Conservation (phyloP, 2,113 vertebrate genomes). For the Cryptomyrus ogoouensis region DNA sequence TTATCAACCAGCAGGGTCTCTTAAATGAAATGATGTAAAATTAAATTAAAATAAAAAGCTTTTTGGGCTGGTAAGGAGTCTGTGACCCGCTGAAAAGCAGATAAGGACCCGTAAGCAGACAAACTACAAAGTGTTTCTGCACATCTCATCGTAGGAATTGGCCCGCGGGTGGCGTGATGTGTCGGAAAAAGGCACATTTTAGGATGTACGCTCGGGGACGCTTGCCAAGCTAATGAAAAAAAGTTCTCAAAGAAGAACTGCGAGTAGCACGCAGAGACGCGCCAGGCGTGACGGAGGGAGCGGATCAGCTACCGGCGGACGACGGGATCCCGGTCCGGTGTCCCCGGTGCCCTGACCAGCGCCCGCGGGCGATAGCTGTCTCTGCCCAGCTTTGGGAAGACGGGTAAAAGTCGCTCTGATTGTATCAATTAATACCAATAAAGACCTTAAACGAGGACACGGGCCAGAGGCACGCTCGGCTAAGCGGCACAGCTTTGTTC, state of each 20-base stretch:
- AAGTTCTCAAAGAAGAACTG: background rate
- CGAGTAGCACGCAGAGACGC: background rate
- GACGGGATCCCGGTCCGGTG: background rate
- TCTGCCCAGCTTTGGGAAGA: background rate
- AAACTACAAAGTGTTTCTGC: background rate
- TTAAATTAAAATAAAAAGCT: background rate
- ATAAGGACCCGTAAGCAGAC: background rate
- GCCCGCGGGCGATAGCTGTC: background rate
- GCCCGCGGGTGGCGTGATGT: background rate
- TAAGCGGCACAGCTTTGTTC: constrained; percentile 54
- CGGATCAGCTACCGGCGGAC: background rate
- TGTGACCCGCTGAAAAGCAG: background rate
- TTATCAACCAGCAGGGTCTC: background rate
- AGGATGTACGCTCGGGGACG: too few species aligned
- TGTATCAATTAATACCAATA: constrained; percentile 66
- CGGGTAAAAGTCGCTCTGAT: constrained; percentile 35
- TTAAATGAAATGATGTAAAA: background rate
- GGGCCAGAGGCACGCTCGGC: constrained; percentile 51
- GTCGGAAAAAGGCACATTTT: background rate
- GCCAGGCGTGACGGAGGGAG: background rate
- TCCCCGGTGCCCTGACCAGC: background rate
- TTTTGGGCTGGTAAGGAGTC: background rate
- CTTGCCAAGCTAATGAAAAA: background rate
- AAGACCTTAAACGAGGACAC: constrained; percentile 64
- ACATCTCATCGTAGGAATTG: background rate